These are phyloP conservation scores for Danio choprae DNA, from an alignment of 2,797 vertebrate species.

Conservation along the genomic window DNA sequence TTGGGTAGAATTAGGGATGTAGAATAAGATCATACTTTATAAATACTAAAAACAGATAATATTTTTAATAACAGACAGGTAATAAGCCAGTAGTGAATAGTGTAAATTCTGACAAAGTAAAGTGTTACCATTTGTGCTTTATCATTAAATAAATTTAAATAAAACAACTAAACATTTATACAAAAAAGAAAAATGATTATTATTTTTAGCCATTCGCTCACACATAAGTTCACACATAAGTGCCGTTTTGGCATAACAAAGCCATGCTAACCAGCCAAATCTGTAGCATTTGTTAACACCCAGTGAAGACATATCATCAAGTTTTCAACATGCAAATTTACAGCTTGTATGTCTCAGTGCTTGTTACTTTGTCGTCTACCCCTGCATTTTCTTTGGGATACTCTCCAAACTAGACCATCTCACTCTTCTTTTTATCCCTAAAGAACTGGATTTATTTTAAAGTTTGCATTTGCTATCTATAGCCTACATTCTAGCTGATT, in stretches of 20 bases:
- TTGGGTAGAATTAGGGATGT: too few relatives aligned
- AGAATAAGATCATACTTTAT: too few relatives aligned
- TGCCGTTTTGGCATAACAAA: neutral
- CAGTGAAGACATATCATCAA: conserved; percentile 7
- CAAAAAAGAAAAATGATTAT: conserved; percentile 6
- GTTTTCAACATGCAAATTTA: conserved; percentile 19
- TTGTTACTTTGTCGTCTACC: neutral
- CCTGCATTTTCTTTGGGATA: neutral
- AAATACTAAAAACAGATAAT: too few relatives aligned
- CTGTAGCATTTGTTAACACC: conserved; percentile 3
- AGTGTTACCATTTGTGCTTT: too few relatives aligned
- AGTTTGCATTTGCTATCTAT: neutral
- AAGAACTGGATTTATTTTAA: neutral
- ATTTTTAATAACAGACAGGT: too few relatives aligned
- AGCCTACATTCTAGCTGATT: neutral
- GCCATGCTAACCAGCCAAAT: neutral
- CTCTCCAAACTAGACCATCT: neutral
- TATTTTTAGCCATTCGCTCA: conserved; percentile 11
- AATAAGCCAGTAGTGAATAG: too few relatives aligned
- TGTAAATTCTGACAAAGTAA: too few relatives aligned
- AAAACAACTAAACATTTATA: conserved; percentile 2
- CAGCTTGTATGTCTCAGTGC: neutral
- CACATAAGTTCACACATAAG: too few relatives aligned
- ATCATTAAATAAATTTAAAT: too few relatives aligned
- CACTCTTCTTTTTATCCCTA: neutral